A percentile compares a stretch with the other conserved stretches of the same genome.
These are phyloP conservation scores for Felis catus DNA, from an alignment of 2,113 vertebrate genomes.

Conservation along the genomic window DNA sequence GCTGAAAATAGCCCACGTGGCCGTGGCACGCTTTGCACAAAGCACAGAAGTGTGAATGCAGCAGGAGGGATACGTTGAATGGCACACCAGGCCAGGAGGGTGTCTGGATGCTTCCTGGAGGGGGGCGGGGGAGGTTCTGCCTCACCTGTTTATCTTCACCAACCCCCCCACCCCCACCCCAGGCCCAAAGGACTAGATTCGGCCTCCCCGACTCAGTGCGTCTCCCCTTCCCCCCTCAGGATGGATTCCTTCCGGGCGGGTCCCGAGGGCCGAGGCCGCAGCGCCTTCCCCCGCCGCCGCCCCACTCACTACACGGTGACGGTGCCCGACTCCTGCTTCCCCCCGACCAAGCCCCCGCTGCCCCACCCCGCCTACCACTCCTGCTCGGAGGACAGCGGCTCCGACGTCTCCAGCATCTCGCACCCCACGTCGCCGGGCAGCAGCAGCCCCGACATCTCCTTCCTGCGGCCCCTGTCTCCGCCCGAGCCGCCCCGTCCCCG, in stretches of 20 bases:
- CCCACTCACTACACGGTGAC: slow-evolving; percentile 85
- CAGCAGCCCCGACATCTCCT: slow-evolving; percentile 81
- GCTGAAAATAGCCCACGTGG: not conserved
- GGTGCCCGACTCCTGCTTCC: slow-evolving; percentile 84
- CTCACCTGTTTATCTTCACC: not conserved
- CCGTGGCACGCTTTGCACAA: not conserved
- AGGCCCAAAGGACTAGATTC: not conserved
- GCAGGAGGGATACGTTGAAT: fast-evolving
- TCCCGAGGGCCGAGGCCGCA: slow-evolving; percentile 81
- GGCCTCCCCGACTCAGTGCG: not conserved
- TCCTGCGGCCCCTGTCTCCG: slow-evolving; percentile 62
- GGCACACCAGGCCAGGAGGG: fast-evolving
- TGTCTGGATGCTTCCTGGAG: not conserved
- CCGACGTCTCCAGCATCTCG: slow-evolving; percentile 89
- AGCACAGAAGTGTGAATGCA: fast-evolving
- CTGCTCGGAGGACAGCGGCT: slow-evolving; percentile 91
- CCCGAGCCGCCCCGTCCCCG: not conserved
- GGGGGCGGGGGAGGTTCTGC: not conserved
- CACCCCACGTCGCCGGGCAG: slow-evolving; percentile 83
- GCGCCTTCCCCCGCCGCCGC: slow-evolving; percentile 84
- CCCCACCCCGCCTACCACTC: slow-evolving; percentile 84
- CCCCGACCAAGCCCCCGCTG: slow-evolving; percentile 15
- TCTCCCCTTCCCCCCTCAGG: slow-evolving; percentile 70
- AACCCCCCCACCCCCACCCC: not conserved
- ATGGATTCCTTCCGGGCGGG: slow-evolving; percentile 81